A percentile compares a stretch with the other conserved stretches of the same genome.
These are phyloP conservation scores for Chaetorhynchus papuensis DNA, from an alignment of 2,113 vertebrate species.

Conservation along the genomic window DNA sequence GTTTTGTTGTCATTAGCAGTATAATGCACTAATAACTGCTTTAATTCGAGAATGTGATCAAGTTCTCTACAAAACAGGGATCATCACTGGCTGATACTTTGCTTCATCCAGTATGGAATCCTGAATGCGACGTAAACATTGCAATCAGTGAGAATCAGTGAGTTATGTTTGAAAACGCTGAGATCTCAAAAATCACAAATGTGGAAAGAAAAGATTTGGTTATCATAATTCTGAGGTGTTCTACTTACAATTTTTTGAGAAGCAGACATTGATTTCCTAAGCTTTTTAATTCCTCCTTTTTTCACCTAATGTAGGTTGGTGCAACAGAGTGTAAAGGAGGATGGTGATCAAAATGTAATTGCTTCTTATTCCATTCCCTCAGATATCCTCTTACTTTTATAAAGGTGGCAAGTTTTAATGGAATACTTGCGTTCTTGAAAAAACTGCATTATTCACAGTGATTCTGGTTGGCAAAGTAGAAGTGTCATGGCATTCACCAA, in stretches of 20 bases:
- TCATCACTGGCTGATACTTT: neutral
- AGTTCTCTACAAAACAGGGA: slow-evolving; percentile 22
- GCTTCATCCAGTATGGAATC: neutral
- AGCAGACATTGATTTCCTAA: neutral
- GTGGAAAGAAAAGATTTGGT: neutral
- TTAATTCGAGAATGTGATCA: slow-evolving; percentile 27
- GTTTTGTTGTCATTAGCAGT: slow-evolving; percentile 30
- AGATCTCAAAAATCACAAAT: neutral
- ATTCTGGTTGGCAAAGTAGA: neutral
- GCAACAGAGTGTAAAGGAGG: neutral
- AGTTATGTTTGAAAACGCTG: neutral
- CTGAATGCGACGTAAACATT: neutral
- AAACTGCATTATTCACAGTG: neutral
- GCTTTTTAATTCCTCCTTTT: neutral
- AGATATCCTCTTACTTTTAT: neutral
- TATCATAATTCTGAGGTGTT: neutral
- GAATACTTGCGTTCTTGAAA: neutral
- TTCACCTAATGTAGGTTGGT: neutral
- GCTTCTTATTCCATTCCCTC: neutral
- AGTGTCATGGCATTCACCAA: neutral
- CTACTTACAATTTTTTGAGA: neutral
- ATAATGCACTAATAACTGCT: slow-evolving; percentile 33
- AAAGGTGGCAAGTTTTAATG: neutral
- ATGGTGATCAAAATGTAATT: neutral
- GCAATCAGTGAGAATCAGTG: neutral